Evolutionary conservation across 2,797 vertebrate species (phyloP), one percentile per base, ranked within the genome.

Genomic region (Sebastes taczanowskii): DNA sequence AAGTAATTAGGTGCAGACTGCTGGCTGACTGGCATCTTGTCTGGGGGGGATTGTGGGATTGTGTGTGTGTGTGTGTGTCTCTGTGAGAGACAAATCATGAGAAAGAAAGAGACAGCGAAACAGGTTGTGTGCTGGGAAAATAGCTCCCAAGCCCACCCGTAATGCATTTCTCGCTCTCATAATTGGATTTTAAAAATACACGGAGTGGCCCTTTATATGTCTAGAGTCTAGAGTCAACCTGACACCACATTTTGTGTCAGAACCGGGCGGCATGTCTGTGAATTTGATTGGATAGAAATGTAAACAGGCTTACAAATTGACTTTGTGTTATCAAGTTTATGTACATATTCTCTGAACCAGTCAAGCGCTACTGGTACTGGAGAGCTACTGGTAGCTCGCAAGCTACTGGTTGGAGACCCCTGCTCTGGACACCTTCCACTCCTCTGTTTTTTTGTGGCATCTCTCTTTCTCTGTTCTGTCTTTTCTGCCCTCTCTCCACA

Each of bases 181-280:
- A 91, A 93, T 92, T 90, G 86, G 90, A 91, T 93, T 91, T 93
- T 82, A 92, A 90, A 91, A 93, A 93, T 92, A 94, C 86, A 94
- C 85, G 83, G 66, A 83, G 65, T 7, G 5, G 64, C 71, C 74
- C 63, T 86, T 89, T 85, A 67, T 78, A 72, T 79, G 84, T 68
- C 53, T 63, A 46, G 42, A 49, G 7, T 49, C 46, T 49, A 49
- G 46, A 49, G 46, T 49, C 18, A 49, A 49, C 42, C 42, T 46
- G 6, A 46, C 42, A 46, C 46, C 46, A 49, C 46, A 49, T 49
- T 49, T 49, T 49, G 46, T 20, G 18, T 49, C 46, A 49, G 46
- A 49, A 20, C 1, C 18, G 18, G 18, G 7, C 7, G 16, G 46
- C 16, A 49, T 49, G 46, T 49, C 18, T 49, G 46, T 20, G 46